Evolutionary conservation across 2,888 invertebrate species (phyloP), one percentile per base, ranked within the genome.

Genomic region (Poecilobothrus nobilitatus): DNA sequence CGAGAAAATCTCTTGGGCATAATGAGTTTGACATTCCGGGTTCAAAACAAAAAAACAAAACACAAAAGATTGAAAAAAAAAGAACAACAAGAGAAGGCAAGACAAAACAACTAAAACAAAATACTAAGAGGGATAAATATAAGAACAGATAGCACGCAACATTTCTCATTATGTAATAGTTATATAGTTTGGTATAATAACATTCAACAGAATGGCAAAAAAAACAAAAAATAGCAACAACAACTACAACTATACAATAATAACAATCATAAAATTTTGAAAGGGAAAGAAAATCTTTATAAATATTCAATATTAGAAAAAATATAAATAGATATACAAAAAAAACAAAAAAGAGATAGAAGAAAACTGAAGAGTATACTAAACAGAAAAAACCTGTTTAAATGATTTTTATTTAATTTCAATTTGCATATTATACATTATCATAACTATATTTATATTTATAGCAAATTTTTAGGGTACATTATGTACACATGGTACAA

Each of bases 391-490:
- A 53, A 53, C 53, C 53, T 53, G 18, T 53, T 53, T 18, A 53
- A 53, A 53, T 53, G 53, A 53, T 53, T 53, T 53, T 53, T 53
- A 53, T 53, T 53, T 53, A 53, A 53, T 53, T 53, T 53, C 53
- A 53, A 53, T 53, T 53, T 53, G 53, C 53, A 53, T 53, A 53
- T 53, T 53, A 12, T 53, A 15, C 53, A 53, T 53, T 18, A 18
- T n/a, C 15, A 53, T 53, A 53, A n/a, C 53, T 53, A 18, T 53
- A 18, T 37, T 10, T 37, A 10, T 37, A 37, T 37, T 7, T 8
- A 37, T 37, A 37, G 15, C 41, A 9, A 12, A 5, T 9, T 41
- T 41, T 41, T 12, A 12, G 53, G 53, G 53, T 53, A 6, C 53
- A 53, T 18, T 12, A 53, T 15, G 53, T 53, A 53, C 53, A 53